Evolutionary conservation across 1,140 invertebrate species (phyloP).

Genomic region (Bombyx mandarina): DNA sequence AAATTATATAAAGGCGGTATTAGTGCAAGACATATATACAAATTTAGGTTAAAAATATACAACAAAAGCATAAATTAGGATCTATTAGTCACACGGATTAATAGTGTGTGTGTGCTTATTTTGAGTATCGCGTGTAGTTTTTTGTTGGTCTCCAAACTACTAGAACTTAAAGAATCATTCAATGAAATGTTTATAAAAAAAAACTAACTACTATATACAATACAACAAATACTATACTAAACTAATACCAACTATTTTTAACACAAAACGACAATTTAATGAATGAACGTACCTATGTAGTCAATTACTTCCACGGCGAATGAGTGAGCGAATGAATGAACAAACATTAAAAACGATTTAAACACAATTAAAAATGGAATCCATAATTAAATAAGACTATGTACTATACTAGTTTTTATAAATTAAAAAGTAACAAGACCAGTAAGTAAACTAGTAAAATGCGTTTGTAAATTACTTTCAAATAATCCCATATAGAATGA

Average conservation of each 20-base stretch:
- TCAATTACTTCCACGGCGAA: constrained; percentile 27
- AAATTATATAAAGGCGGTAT: too few relatives aligned
- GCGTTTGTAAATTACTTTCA: constrained; percentile 3
- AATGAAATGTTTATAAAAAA: not conserved
- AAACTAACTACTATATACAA: not conserved
- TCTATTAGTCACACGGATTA: too few relatives aligned
- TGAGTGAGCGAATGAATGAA: constrained; percentile 20
- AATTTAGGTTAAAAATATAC: too few relatives aligned
- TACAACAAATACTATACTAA: not conserved
- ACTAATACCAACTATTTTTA: not conserved
- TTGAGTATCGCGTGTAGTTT: too few relatives aligned
- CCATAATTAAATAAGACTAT: too few relatives aligned
- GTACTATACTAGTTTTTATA: too few relatives aligned
- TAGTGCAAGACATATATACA: too few relatives aligned
- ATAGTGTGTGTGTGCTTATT: not conserved
- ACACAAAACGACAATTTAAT: not conserved
- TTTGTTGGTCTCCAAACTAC: too few relatives aligned
- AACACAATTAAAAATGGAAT: too few relatives aligned
- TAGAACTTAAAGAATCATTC: too few relatives aligned
- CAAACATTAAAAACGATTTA: not conserved
- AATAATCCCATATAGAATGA: not conserved
- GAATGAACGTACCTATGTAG: constrained; percentile 26
- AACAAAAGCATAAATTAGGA: too few relatives aligned
- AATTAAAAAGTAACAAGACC: constrained; percentile 5
- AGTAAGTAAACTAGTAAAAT: too few relatives aligned